Conservation (phyloP, 2,113 vertebrate species). For the Burhinus bistriatus region DNA sequence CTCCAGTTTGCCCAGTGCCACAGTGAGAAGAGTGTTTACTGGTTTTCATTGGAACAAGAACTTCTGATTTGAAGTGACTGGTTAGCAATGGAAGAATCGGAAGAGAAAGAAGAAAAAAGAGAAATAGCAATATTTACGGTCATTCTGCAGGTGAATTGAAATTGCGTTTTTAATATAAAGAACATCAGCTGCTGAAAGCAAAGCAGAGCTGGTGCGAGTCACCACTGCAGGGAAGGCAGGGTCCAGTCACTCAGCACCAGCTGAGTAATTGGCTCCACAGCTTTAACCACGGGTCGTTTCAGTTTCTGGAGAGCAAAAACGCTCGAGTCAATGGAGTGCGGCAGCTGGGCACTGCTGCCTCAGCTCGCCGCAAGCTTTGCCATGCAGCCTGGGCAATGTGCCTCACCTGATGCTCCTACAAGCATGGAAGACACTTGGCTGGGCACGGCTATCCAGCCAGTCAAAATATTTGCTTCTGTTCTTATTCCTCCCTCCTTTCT, state of each 20-base stretch:
- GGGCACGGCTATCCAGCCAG: neutral
- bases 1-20: slow-evolving; percentile 81
- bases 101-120: neutral
- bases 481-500: neutral
- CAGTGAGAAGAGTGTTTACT: slow-evolving; percentile 74
- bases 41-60: slow-evolving; percentile 73
- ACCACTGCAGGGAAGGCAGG: neutral
- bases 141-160: neutral
- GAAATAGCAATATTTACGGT: neutral
- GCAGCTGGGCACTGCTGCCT: neutral
- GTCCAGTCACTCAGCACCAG: neutral
- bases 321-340: fast-evolving
- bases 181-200: neutral
- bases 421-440: neutral
- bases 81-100: neutral
- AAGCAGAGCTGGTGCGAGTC: neutral
- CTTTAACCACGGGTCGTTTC: fast-evolving
- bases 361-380: neutral
- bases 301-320: neutral
- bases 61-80: slow-evolving; percentile 79
- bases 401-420: neutral
- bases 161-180: neutral
- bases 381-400: neutral
- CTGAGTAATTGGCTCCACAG: neutral
- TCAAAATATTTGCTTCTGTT: neutral